phyloP scores from a whole-genome alignment of 2,888 invertebrate species.

The Drosophila nr. fundita region DNA sequence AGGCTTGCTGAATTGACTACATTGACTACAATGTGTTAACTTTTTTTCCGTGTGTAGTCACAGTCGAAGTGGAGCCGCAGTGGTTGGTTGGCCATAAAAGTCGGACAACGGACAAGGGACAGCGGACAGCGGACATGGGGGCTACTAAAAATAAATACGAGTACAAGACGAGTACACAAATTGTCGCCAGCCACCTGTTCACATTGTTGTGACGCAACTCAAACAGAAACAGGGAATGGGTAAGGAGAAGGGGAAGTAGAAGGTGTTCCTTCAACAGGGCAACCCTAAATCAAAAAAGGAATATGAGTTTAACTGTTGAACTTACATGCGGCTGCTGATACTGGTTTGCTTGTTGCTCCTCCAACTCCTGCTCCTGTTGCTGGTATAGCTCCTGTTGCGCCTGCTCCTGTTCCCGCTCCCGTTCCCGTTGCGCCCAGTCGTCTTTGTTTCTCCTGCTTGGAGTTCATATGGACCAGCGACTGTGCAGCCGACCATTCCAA shows the following conservation, averaged over 20 bases:
- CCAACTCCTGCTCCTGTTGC: conserved; percentile 16
- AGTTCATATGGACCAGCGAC: conserved; percentile 84
- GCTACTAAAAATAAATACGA: conserved; percentile 76
- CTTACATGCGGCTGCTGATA: conserved; percentile 56
- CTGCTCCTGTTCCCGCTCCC: conserved; percentile 17
- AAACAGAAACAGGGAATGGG: conserved; percentile 7
- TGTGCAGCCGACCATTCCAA: conserved; percentile 85
- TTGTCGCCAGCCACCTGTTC: conserved; percentile 80
- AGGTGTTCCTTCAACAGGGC: conserved; percentile 19
- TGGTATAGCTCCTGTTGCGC: conserved; percentile 24
- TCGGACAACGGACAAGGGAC: conserved; percentile 18
- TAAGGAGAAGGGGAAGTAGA: conserved; percentile 4
- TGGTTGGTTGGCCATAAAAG: conserved; percentile 74
- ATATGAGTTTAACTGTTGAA: conserved; percentile 66
- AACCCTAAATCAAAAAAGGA: conserved; percentile 54
- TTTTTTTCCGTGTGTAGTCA: conserved; percentile 3
- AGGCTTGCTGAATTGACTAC: neutral
- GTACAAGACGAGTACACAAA: conserved; percentile 70
- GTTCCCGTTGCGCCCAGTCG: conserved; percentile 36
- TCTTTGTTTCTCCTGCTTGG: conserved; percentile 81
- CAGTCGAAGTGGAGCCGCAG: conserved; percentile 48
- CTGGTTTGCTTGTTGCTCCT: conserved; percentile 31
- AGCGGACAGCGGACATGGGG: conserved; percentile 23
- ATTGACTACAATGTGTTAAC: neutral
- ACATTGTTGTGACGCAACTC: conserved; percentile 78